Conservation (phyloP, 2,113 vertebrate genomes). For the Hassar affinis region DNA sequence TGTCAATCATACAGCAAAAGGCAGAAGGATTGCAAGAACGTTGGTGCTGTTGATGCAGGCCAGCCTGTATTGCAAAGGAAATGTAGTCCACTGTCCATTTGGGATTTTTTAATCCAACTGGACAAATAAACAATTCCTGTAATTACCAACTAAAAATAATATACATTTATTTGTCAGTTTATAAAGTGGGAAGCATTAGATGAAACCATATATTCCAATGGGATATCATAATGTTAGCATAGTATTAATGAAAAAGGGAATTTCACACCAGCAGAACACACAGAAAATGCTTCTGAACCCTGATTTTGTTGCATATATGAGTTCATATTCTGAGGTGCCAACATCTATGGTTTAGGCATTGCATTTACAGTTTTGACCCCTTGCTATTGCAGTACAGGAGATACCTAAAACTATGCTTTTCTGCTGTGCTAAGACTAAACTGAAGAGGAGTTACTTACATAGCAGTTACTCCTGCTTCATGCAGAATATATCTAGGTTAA, state of each 20-base stretch:
- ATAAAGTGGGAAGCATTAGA: background rate
- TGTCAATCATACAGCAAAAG: background rate
- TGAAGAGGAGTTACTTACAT: background rate
- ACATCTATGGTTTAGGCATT: background rate
- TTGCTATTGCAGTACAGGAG: background rate
- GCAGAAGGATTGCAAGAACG: background rate
- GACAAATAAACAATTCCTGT: background rate
- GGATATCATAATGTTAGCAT: background rate
- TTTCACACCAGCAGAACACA: background rate
- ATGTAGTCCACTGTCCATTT: background rate
- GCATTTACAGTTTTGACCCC: background rate
- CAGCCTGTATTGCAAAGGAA: background rate
- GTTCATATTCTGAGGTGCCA: background rate
- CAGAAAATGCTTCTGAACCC: constrained; percentile 25
- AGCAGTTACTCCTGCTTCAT: background rate
- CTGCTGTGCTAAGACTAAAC: background rate
- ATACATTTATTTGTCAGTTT: background rate
- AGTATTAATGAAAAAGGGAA: no score
- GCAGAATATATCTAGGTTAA: background rate
- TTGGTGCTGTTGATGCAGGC: background rate
- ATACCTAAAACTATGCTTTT: background rate
- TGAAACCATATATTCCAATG: no score
- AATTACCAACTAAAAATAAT: background rate
- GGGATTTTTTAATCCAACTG: background rate
- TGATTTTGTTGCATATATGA: constrained; percentile 33